phyloP scores from a whole-genome alignment of 2,888 invertebrate genomes.

The Cosmia pyralina region DNA sequence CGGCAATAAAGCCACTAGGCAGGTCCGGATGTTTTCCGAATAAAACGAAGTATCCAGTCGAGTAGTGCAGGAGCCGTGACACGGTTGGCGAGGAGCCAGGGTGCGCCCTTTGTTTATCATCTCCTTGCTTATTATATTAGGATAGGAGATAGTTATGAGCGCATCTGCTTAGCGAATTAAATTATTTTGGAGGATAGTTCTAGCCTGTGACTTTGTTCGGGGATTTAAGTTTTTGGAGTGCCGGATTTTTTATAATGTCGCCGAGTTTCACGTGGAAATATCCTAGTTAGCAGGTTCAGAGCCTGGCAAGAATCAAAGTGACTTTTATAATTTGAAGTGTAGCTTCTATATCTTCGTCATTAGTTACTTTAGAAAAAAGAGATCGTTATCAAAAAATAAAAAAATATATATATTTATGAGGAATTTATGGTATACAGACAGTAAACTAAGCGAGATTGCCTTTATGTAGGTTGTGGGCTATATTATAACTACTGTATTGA shows the following conservation, averaged over 20 bases:
- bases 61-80: conserved; percentile 64
- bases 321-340: no score
- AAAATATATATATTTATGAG: no score
- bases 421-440: no score
- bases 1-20: conserved; percentile 29
- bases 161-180: conserved; percentile 36
- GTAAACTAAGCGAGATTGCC: neutral
- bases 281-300: no score
- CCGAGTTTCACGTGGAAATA: no score
- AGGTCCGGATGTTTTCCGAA: conserved; percentile 56
- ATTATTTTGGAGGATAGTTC: neutral
- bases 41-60: conserved; percentile 42
- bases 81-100: conserved; percentile 70
- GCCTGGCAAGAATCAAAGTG: no score
- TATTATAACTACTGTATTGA: neutral
- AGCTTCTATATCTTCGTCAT: no score
- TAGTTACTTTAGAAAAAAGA: no score
- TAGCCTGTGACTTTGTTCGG: neutral
- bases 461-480: no score
- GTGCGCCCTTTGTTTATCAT: conserved; percentile 58
- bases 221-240: neutral
- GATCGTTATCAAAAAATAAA: no score
- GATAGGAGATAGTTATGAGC: conserved; percentile 44
- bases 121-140: conserved; percentile 36
- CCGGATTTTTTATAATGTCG: no score